Percentiles rank a stretch among this genome's conserved stretches.
phyloP scores from a whole-genome alignment of 2,888 invertebrate genomes.

The Antheraea assamensis region DNA sequence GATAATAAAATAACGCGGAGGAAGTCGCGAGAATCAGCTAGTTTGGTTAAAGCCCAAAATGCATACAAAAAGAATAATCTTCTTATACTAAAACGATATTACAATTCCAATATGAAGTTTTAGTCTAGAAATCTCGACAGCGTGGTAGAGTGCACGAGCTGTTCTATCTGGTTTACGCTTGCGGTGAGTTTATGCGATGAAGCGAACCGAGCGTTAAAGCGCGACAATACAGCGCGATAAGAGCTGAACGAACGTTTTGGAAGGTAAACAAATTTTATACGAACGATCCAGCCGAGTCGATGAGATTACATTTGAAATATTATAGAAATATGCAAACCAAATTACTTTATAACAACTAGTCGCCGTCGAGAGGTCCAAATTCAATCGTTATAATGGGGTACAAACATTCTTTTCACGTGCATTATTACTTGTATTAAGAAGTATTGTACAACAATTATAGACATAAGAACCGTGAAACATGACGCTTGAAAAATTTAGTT shows the following conservation, averaged over 20 bases:
- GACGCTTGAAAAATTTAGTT: too few species aligned
- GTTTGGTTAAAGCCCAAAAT: too few species aligned
- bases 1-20: too few species aligned
- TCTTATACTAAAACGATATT: too few species aligned
- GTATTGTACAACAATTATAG: too few species aligned
- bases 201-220: not conserved
- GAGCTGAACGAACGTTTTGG: not conserved
- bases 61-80: too few species aligned
- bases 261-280: not conserved
- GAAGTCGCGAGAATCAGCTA: too few species aligned
- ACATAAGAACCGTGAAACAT: too few species aligned
- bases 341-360: not conserved
- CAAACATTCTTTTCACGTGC: too few species aligned
- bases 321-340: not conserved
- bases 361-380: too few species aligned
- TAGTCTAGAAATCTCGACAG: not conserved
- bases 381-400: too few species aligned
- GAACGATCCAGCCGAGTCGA: not conserved
- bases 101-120: not conserved
- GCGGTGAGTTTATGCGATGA: not conserved
- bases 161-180: not conserved
- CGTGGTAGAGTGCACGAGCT: not conserved
- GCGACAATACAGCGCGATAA: not conserved
- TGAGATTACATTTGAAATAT: not conserved
- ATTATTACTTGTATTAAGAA: too few species aligned